phyloP scores from a whole-genome alignment of 1,140 invertebrate species.

The Drosophila hydei region DNA sequence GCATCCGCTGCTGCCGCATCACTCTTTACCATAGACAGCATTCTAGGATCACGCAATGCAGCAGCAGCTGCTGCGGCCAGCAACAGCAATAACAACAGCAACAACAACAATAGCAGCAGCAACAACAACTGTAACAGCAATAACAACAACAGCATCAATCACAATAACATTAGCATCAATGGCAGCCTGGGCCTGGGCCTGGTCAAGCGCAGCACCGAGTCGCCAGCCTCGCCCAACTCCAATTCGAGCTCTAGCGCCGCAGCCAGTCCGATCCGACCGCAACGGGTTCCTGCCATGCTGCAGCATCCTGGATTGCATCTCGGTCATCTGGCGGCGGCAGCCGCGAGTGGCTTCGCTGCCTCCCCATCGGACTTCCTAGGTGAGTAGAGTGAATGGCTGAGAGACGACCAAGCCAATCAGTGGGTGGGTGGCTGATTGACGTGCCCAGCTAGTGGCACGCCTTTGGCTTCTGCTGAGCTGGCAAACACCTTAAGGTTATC shows the following conservation, averaged over 20 bases:
- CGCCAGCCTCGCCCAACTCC: slow-evolving; percentile 76
- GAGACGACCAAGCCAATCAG: neutral
- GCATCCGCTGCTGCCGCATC: slow-evolving; percentile 86
- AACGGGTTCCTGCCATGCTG: slow-evolving; percentile 83
- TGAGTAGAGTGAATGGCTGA: slow-evolving; percentile 82
- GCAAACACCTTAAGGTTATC: slow-evolving; percentile 59
- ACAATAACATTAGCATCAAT: slow-evolving; percentile 32
- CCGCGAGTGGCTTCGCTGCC: slow-evolving; percentile 85
- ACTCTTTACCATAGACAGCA: slow-evolving; percentile 92
- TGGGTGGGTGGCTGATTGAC: neutral
- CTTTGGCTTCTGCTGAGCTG: slow-evolving; percentile 1
- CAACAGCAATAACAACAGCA: slow-evolving; percentile 28
- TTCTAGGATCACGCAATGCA: slow-evolving; percentile 85
- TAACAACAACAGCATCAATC: slow-evolving; percentile 43
- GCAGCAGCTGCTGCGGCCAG: slow-evolving; percentile 29
- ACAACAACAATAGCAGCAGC: slow-evolving; percentile 33
- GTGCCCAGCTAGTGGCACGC: neutral
- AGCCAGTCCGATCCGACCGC: slow-evolving; percentile 84
- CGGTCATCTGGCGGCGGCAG: slow-evolving; percentile 85
- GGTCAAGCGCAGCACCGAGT: slow-evolving; percentile 65
- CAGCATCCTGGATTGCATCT: slow-evolving; percentile 85
- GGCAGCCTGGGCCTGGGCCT: slow-evolving; percentile 35
- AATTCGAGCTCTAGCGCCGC: slow-evolving; percentile 83
- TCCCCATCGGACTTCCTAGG: slow-evolving; percentile 90
- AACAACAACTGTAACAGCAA: slow-evolving; percentile 27